A percentile compares a stretch with the other conserved stretches of the same genome.
These are phyloP conservation scores for Shargacucullia verbasci DNA, from an alignment of 2,888 invertebrate species.

Conservation along the genomic window DNA sequence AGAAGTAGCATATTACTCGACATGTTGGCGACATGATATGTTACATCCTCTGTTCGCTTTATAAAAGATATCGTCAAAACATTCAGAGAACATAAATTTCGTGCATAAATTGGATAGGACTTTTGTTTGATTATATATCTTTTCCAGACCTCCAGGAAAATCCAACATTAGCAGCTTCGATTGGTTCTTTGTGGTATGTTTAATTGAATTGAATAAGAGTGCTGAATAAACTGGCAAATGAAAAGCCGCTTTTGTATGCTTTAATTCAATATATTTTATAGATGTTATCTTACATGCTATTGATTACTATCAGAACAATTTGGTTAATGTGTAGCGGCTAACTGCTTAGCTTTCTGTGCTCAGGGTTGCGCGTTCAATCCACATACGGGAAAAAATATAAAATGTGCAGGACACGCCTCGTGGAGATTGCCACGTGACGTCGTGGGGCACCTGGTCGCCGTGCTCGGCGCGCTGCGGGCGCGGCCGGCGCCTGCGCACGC, in stretches of 20 bases:
- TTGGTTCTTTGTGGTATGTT: conserved; percentile 82
- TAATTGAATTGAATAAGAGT: background rate
- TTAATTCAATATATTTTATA: too few species aligned
- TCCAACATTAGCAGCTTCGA: conserved; percentile 77
- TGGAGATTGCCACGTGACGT: conserved; percentile 89
- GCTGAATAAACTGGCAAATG: too few species aligned
- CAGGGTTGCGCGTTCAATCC: too few species aligned
- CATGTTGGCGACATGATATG: too few species aligned
- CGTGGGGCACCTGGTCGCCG: conserved; percentile 95
- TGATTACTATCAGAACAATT: too few species aligned
- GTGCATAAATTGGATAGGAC: background rate
- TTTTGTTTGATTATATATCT: background rate
- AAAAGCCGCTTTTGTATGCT: background rate
- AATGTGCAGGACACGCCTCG: conserved; percentile 67
- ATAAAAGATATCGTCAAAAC: too few species aligned
- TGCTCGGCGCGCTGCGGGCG: conserved; percentile 94
- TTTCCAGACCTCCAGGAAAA: conserved; percentile 72
- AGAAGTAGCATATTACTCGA: too few species aligned
- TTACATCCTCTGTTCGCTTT: too few species aligned
- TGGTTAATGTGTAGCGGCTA: too few species aligned
- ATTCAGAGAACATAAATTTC: background rate
- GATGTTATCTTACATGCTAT: too few species aligned
- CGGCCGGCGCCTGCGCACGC: conserved; percentile 90
- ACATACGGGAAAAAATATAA: too few species aligned
- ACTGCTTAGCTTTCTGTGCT: too few species aligned